phyloP scores from a whole-genome alignment of 92 coral and sea anemone species.

The Paragorgia papillata region DNA sequence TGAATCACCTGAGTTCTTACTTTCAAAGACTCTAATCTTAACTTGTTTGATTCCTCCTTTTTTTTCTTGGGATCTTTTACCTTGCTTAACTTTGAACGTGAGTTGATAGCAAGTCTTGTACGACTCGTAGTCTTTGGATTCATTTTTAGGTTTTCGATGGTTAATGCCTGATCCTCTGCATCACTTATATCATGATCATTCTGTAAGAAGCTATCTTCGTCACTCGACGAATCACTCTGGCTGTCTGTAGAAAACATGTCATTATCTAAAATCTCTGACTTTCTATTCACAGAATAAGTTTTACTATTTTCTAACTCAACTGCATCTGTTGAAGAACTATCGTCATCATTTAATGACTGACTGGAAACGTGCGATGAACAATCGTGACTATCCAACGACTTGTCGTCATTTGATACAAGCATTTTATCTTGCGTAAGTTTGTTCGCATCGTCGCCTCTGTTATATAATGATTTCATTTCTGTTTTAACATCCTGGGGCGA shows the following conservation, averaged over 20 bases:
- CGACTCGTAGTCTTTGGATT: not conserved
- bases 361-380: not conserved
- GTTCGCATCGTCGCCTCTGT: not conserved
- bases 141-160: not conserved
- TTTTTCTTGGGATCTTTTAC: slow-evolving; percentile 49
- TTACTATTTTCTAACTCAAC: not conserved
- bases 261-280: not conserved
- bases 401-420: not conserved
- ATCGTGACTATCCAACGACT: not conserved
- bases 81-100: not conserved
- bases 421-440: not conserved
- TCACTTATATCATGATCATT: not conserved
- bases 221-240: not conserved
- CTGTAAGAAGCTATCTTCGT: not conserved
- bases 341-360: not conserved
- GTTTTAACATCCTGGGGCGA: not conserved
- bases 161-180: not conserved
- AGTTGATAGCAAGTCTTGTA: not conserved
- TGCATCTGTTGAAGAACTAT: not conserved
- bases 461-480: not conserved
- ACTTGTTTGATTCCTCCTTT: slow-evolving; percentile 67
- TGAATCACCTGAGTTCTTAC: slow-evolving; percentile 52
- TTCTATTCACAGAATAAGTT: not conserved
- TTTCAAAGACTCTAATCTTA: slow-evolving; percentile 75
- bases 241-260: not conserved